Conservation (phyloP, 1,140 invertebrate species). For the Propsilocerus akamusi region DNA sequence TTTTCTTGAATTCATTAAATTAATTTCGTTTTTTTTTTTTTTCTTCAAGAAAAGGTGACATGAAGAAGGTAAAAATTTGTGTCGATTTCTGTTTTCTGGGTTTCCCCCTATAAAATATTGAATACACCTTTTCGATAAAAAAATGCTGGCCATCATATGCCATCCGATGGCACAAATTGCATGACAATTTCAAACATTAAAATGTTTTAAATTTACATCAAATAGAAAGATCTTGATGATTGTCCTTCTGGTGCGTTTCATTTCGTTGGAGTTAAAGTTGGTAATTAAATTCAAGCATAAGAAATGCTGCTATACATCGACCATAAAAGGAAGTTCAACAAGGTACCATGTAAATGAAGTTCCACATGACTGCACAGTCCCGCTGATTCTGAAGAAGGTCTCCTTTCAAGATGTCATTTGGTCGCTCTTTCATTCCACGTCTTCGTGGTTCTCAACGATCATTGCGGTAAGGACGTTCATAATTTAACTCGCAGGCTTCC, state of each 20-base stretch:
- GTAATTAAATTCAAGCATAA: neutral
- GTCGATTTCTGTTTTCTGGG: no score
- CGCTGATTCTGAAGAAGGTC: neutral
- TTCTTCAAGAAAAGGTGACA: no score
- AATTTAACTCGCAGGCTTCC: neutral
- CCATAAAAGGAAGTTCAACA: neutral
- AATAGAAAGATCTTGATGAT: no score
- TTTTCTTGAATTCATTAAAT: neutral
- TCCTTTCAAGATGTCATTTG: neutral
- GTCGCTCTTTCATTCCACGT: neutral
- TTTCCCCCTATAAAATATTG: no score
- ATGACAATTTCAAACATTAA: neutral
- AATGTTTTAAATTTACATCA: no score
- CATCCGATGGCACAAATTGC: neutral
- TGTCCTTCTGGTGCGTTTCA: neutral
- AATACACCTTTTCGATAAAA: no score
- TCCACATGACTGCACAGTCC: neutral
- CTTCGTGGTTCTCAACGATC: conserved; percentile 1
- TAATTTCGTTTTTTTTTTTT: neutral
- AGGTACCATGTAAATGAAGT: conserved; percentile 1
- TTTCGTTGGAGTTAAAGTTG: neutral
- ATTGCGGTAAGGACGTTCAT: neutral
- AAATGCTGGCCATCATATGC: neutral
- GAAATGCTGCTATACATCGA: neutral
- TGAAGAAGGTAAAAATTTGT: no score